phyloP scores from a whole-genome alignment of 2,888 invertebrate species.

The Andrena minutula region DNA sequence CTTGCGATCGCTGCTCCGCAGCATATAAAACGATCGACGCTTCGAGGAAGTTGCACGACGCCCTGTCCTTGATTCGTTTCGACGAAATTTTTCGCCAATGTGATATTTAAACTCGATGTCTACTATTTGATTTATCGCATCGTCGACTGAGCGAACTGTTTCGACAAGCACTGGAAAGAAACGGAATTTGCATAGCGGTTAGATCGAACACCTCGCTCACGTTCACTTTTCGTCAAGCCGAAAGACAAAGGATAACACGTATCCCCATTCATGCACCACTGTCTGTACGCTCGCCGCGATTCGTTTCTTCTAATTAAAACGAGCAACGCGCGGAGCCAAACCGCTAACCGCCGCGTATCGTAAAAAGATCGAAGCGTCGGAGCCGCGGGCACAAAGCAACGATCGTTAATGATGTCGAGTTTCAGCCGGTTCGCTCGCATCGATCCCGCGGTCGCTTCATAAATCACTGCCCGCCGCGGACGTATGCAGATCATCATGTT shows the following conservation, averaged over 20 bases:
- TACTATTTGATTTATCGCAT: constrained; percentile 45
- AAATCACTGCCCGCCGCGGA: constrained; percentile 59
- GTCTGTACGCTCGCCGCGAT: background rate
- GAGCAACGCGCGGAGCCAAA: constrained; percentile 24
- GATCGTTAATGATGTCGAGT: constrained; percentile 64
- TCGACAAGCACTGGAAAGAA: background rate
- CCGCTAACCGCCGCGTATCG: constrained; percentile 36
- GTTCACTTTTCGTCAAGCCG: background rate
- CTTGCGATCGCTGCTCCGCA: constrained; percentile 55
- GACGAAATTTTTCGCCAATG: constrained; percentile 52
- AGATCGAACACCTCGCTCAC: background rate
- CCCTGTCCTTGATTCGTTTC: constrained; percentile 51
- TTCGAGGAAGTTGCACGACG: constrained; percentile 55
- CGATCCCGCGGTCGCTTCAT: constrained; percentile 52
- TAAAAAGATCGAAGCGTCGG: constrained; percentile 51
- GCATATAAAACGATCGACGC: constrained; percentile 56
- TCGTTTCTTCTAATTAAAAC: constrained; percentile 40
- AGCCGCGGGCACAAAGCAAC: constrained; percentile 56
- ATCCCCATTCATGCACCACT: background rate
- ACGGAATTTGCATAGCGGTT: background rate
- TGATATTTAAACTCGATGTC: constrained; percentile 54
- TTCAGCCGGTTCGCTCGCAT: constrained; percentile 22
- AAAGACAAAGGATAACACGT: background rate
- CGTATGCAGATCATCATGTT: constrained; percentile 66
- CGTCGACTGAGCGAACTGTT: constrained; percentile 5